Percentiles rank a stretch among this genome's conserved stretches.
Evolutionary conservation across 2,797 vertebrate species (phyloP).

Genomic region (Paramormyrops hopkinsi): DNA sequence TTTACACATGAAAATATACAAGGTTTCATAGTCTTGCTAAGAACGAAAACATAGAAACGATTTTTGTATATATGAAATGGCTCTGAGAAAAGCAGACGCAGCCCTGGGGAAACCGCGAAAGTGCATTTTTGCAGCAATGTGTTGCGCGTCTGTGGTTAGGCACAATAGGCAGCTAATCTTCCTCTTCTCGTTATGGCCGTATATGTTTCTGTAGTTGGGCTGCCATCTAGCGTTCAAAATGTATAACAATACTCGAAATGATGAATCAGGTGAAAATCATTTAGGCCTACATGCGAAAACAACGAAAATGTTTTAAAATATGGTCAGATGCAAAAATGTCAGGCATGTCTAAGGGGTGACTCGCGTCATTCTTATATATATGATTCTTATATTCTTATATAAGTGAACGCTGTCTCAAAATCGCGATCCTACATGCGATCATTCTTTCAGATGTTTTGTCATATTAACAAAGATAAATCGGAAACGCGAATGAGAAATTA

Average conservation of each 20-base stretch:
- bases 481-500: not conserved
- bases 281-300: not conserved
- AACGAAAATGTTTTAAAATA: not conserved
- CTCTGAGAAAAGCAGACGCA: not conserved
- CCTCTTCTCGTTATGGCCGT: not conserved
- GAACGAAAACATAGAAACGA: not conserved
- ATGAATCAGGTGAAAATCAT: not conserved
- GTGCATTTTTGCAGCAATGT: not conserved
- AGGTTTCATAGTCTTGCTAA: not conserved
- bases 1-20: not conserved
- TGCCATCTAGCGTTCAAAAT: not conserved
- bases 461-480: not conserved
- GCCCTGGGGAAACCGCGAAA: not conserved
- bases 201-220: not conserved
- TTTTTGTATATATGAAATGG: not conserved
- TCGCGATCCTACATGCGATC: not conserved
- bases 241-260: not conserved
- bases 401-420: not conserved
- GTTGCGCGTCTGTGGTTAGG: not conserved
- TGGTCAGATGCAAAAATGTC: not conserved
- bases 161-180: not conserved
- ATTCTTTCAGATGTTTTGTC: not conserved
- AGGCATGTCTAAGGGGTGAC: not conserved
- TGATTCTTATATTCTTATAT: not conserved
- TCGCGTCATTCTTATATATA: not conserved